Evolutionary conservation across 2,888 invertebrate genomes (phyloP), one percentile per base, ranked within the genome.

Genomic region (Calameuta idolon): DNA sequence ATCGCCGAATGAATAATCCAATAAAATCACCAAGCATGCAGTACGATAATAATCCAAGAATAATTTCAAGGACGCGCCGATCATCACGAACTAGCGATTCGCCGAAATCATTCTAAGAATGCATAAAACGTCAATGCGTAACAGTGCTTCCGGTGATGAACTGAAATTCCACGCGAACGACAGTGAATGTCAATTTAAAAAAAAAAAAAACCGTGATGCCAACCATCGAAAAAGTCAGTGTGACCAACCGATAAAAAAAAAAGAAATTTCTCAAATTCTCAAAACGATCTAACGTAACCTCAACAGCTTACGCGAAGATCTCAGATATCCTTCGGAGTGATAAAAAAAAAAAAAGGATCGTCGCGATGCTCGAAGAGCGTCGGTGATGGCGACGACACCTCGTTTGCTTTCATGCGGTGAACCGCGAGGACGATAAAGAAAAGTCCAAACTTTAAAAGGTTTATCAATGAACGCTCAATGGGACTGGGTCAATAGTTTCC

Each of bases 401-500:
- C 77, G 55, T 77, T 77, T 77, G 77, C 77, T 77, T 77, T 77
- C 77, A 74, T 34, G 73, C 77, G 30, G 77, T 74, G 30, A 76
- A 73, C 76, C 76, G 9, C 34, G 9, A 31, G 34, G 55, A 34
- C 34, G 78, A 74, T 35, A 83, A 85, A 84, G 81, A 84, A 82
- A 82, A 34, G 86, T 82, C 85, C 74, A 12, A 15, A 30, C 71
- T 23, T 34, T 30, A 71, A 75, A 23, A 75, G 78, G 9, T 31
- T 81, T 81, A 84, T 88, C 85, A 87, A 88, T 88, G 88, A 80
- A 74, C 76, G 79, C 80, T 87, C 82, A 88, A 88, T 88, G 87
- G 83, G 79, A 79, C 80, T 80, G 83, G 83, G 88, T 74, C 88
- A 87, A 82, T 83, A 86, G 78, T 86, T 88, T 82, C n/a, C 69